Evolutionary conservation across 2,113 vertebrate species (phyloP), one percentile per base, ranked within the genome.

Genomic region (Ondatra zibethicus): DNA sequence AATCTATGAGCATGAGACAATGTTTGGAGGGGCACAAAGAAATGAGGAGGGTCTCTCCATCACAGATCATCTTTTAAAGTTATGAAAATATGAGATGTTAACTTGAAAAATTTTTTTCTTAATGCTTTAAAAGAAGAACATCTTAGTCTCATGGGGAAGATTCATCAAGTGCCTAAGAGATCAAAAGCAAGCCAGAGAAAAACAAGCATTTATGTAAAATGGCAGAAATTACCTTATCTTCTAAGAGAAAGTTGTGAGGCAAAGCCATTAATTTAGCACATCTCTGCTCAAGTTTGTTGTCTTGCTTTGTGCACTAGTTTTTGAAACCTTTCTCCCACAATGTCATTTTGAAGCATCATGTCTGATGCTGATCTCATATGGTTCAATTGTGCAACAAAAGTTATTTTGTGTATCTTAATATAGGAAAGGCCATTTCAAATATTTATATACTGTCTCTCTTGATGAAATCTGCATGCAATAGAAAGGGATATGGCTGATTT

Each of bases 291-390:
- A 95, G 90, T 47, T 21, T 27, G 70, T 84, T 90, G 93, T n/a
- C 19, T 86, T 82, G 78, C 89, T 95, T 92, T 97, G 61, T 89
- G 47, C 29, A 89, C 96, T 97, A 87, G 88, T 76, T 96, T 97
- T 97, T 94, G 65, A 95, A 96, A 66, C 27, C 31, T 58, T 42
- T 65, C 25, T 42, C 36, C 68, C 31, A 88, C 25, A 81, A 88
- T 91, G 23, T 33, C 89, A n/a, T 73, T 91, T 87, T 95, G 77
- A 94, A 94, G 66, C 90, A 96, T 25, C 82, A 36, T 61, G 42
- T 61, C 7, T 65, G 45, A 68, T 73, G 42, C 31, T 95, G 96
- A 58, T 31, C 81, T 47, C 88, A 73, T 76, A 10, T 36, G 61
- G 13, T 21, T 85, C 90, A 73, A 89, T 92, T 80, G 63, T 80